Evolutionary conservation across 2,113 vertebrate species (phyloP).

Genomic region (Fulmarus glacialis): DNA sequence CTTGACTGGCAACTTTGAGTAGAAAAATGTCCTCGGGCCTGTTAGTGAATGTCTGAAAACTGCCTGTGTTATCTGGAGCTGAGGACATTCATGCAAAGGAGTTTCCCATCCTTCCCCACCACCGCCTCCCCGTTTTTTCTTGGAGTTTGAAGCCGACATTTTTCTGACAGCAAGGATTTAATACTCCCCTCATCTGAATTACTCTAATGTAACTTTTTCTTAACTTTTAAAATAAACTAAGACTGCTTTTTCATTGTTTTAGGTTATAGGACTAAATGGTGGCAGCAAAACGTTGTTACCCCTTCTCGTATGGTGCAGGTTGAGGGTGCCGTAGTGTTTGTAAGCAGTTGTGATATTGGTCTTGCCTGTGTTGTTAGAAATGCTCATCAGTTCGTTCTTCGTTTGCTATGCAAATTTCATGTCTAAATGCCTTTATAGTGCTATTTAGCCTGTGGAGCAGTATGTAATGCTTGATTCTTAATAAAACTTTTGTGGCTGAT

Average conservation of each 20-base stretch:
- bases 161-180: background rate
- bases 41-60: background rate
- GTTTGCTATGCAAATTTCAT: fast-evolving
- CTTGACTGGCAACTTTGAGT: background rate
- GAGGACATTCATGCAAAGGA: background rate
- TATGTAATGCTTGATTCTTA: fast-evolving
- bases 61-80: too few species aligned
- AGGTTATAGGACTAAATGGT: fast-evolving
- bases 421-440: background rate
- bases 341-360: fast-evolving
- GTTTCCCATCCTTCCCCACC: background rate
- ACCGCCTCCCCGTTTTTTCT: fast-evolving
- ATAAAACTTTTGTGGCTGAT: background rate
- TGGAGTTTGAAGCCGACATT: background rate
- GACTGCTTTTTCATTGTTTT: fast-evolving
- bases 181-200: background rate
- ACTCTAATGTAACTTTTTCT: background rate
- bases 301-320: fast-evolving
- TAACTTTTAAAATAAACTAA: background rate
- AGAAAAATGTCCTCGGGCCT: background rate
- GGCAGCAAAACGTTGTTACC: fast-evolving
- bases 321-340: background rate
- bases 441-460: fast-evolving
- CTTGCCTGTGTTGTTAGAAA: background rate
- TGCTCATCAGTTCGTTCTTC: fast-evolving